Base-by-base conservation (phyloP, 2,888 invertebrate species). In the Papilio elwesi region DNA sequence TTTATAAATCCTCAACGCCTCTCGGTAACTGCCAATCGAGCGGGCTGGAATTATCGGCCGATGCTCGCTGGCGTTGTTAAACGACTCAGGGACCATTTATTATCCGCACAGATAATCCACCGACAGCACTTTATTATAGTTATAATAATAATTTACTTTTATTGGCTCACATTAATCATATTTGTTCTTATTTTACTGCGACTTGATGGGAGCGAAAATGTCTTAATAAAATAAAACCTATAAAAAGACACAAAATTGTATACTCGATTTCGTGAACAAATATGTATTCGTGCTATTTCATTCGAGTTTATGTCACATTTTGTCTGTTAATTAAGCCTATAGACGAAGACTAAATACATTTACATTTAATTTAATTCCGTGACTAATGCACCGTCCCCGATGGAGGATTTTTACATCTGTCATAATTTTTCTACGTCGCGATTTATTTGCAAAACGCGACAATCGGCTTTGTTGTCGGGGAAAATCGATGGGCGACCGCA, bases 341-440 rank as follows among this genome's bases (percentile, higher is more conserved):
- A 80, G 81, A n/a, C 38, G n/a, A 55, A 59, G n/a, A 43, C 2
- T 59, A 43, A 82, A 82, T 82, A 83, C 82, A 85, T 89, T 87
- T 84, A 85, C 84, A 88, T 90, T 87, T 87, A 88, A 89, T 90
- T 88, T 88, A 90, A 90, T 89, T 72, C 90, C 88, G 81, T 92
- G 89, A 92, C 90, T 88, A 91, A 93, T 91, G 82, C 79, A 79
- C 77, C 78, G 80, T 78, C 81, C 83, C 83, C 81, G 81, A 81
- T 78, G 83, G 79, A 83, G 83, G 82, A 83, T 85, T 80, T 81
- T 87, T 85, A 81, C 87, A 93, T 93, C 89, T 92, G 90, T 93
- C 93, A 92, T 93, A 92, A 92, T 93, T 93, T 91, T 93, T 93
- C 92, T 91, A 92, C 90, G 93, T 93, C 92, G 90, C 91, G 86